Percentiles rank a stretch among this genome's conserved stretches.
These are phyloP conservation scores for Platyscapa corneri DNA, from an alignment of 1,140 invertebrate species.

Conservation along the genomic window DNA sequence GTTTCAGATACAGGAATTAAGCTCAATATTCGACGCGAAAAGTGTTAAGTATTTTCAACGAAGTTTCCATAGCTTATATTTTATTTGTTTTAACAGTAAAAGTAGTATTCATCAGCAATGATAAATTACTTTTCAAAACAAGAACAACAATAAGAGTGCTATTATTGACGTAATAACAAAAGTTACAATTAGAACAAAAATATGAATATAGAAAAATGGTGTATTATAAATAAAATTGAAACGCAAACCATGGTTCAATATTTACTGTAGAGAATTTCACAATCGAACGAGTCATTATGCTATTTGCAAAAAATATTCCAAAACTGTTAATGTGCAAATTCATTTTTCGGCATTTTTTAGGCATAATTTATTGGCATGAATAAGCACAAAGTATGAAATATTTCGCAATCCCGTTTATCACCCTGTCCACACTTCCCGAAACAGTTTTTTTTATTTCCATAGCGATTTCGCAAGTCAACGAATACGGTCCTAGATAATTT, in stretches of 20 bases:
- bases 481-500: constrained; percentile 27
- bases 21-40: neutral
- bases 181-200: neutral
- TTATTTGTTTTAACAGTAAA: too few relatives aligned
- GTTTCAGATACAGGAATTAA: neutral
- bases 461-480: neutral
- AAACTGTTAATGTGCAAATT: neutral
- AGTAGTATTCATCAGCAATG: too few relatives aligned
- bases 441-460: neutral
- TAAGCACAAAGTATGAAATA: neutral
- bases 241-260: neutral
- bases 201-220: neutral
- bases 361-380: neutral
- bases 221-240: neutral
- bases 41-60: too few relatives aligned
- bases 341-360: neutral
- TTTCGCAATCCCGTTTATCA: constrained; percentile 39
- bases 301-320: too few relatives aligned
- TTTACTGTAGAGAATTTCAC: neutral
- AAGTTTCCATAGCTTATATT: too few relatives aligned
- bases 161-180: neutral
- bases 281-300: too few relatives aligned
- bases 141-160: neutral
- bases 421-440: neutral
- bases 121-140: neutral